These are phyloP conservation scores for Heliconius eleuchia DNA, from an alignment of 1,140 invertebrate genomes.

Conservation along the genomic window DNA sequence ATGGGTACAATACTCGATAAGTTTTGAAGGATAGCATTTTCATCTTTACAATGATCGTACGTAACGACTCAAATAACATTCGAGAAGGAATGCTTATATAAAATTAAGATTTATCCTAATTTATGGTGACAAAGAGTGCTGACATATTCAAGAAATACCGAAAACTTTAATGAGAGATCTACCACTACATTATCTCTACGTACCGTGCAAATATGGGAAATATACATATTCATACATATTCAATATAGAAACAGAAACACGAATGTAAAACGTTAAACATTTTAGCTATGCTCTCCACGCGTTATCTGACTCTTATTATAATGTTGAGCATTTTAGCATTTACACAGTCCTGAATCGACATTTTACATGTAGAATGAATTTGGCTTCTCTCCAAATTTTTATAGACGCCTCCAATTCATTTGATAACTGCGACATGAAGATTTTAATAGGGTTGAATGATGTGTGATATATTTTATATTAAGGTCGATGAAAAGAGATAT, in stretches of 20 bases:
- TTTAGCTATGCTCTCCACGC: not conserved
- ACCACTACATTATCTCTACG: not conserved
- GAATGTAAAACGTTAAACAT: not conserved
- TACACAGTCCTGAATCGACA: constrained; percentile 17
- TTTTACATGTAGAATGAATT: constrained; percentile 17
- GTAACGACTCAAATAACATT: no score
- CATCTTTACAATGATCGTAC: no score
- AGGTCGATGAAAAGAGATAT: not conserved
- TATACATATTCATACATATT: no score
- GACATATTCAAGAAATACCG: no score
- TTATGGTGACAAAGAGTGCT: no score
- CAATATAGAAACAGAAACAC: no score
- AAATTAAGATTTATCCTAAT: no score
- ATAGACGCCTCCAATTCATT: constrained; percentile 17
- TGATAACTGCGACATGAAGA: not conserved
- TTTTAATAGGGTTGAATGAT: constrained; percentile 1
- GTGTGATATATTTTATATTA: not conserved
- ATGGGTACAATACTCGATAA: no score
- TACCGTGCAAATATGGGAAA: not conserved
- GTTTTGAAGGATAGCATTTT: no score
- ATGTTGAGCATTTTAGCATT: constrained; percentile 9
- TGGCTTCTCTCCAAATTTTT: constrained; percentile 14
- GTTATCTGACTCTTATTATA: not conserved
- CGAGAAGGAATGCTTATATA: no score
- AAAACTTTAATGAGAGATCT: no score